These are phyloP conservation scores for Plutomurus gul DNA, from an alignment of 1,140 invertebrate species.

Conservation along the genomic window DNA sequence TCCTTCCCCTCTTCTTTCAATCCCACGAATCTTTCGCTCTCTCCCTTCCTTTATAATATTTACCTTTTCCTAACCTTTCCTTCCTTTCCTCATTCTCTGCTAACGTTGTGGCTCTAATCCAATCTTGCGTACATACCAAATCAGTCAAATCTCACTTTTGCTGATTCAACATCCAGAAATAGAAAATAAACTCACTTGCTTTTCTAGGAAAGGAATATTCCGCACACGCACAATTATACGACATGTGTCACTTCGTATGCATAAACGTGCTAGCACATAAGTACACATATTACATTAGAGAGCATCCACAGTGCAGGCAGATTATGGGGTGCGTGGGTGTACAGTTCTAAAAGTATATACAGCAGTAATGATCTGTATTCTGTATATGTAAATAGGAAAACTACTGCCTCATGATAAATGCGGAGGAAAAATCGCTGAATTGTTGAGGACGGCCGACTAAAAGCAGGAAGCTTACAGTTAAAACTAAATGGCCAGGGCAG, in stretches of 20 bases:
- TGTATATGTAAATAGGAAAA: too few relatives aligned
- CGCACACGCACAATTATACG: background rate
- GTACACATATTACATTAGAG: too few relatives aligned
- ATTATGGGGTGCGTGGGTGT: too few relatives aligned
- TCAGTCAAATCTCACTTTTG: background rate
- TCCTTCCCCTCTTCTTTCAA: background rate
- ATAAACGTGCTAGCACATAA: too few relatives aligned
- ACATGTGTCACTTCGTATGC: too few relatives aligned
- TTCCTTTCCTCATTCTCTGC: background rate
- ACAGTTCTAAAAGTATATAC: too few relatives aligned
- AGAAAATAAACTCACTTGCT: background rate
- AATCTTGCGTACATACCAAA: background rate
- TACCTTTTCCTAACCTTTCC: constrained; percentile 21
- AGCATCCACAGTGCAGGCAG: too few relatives aligned
- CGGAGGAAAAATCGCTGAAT: too few relatives aligned
- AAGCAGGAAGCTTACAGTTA: background rate
- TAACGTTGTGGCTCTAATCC: background rate
- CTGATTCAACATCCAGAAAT: background rate
- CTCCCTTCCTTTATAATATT: constrained; percentile 3
- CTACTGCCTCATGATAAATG: too few relatives aligned
- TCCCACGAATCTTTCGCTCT: background rate
- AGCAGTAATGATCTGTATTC: too few relatives aligned
- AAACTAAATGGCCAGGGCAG: background rate
- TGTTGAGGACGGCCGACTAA: too few relatives aligned
- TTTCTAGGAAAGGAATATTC: background rate